These are phyloP conservation scores for Pangasius krempfi DNA, from an alignment of 2,797 vertebrate species.

Conservation along the genomic window DNA sequence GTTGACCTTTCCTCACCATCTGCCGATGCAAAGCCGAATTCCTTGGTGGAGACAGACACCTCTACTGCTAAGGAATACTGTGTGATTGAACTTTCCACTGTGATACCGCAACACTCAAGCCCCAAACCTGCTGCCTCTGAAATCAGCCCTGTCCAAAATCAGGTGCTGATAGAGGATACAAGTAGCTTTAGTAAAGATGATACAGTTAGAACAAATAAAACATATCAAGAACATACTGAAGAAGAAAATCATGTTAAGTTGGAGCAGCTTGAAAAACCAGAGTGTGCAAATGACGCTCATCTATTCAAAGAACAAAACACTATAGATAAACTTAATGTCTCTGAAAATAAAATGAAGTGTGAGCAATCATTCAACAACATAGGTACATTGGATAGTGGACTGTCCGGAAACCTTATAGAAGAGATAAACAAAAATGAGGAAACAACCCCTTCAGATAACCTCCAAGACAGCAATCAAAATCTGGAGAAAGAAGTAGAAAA, in stretches of 20 bases:
- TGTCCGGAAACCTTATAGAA: neutral
- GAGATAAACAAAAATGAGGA: constrained; percentile 20
- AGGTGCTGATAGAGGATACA: neutral
- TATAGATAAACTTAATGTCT: neutral
- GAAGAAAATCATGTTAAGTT: neutral
- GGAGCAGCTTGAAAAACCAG: neutral
- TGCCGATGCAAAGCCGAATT: constrained; percentile 10
- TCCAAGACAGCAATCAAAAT: constrained; percentile 28
- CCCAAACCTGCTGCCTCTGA: constrained; percentile 13
- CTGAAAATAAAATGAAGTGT: neutral
- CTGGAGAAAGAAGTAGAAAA: constrained; percentile 48
- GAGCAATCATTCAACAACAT: constrained; percentile 4
- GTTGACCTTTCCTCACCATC: constrained; percentile 35
- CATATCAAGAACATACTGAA: neutral
- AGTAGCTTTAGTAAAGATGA: neutral
- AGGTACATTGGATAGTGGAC: neutral
- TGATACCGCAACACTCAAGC: constrained; percentile 26
- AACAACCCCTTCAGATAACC: constrained; percentile 38
- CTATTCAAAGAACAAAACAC: constrained; percentile 5
- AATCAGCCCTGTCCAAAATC: constrained; percentile 14
- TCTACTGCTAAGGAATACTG: constrained; percentile 17
- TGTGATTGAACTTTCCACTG: neutral
- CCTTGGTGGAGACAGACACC: constrained; percentile 6
- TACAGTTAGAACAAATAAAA: constrained; percentile 11
- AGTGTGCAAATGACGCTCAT: constrained; percentile 17